Evolutionary conservation across 2,113 vertebrate genomes (phyloP).

Genomic region (Chaetura pelagica): DNA sequence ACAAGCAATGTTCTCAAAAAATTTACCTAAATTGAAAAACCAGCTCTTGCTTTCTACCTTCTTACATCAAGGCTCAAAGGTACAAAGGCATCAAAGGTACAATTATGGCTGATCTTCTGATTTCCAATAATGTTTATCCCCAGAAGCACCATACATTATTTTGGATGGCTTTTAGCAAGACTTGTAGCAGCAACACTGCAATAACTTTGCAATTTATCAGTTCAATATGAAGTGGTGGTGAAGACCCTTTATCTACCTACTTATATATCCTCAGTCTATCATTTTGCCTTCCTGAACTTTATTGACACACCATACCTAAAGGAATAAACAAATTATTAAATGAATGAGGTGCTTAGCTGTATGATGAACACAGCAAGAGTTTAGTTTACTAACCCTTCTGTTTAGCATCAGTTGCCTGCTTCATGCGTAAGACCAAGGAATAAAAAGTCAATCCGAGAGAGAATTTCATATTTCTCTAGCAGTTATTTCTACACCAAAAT

Average conservation of each 20-base stretch:
- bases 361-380: neutral
- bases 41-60: neutral
- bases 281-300: neutral
- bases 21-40: neutral
- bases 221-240: neutral
- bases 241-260: neutral
- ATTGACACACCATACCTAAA: accelerated
- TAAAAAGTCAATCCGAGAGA: neutral
- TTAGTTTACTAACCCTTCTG: neutral
- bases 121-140: neutral
- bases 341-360: neutral
- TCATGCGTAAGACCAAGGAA: neutral
- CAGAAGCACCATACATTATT: neutral
- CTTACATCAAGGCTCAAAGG: neutral
- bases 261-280: no score
- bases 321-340: neutral
- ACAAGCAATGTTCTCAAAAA: neutral
- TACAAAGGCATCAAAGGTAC: neutral
- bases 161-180: neutral
- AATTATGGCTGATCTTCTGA: neutral
- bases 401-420: neutral
- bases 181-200: neutral
- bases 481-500: neutral
- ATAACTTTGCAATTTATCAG: neutral
- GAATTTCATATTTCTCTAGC: neutral